Conservation (phyloP, 2,113 vertebrate species). For the Grantiella picta region DNA sequence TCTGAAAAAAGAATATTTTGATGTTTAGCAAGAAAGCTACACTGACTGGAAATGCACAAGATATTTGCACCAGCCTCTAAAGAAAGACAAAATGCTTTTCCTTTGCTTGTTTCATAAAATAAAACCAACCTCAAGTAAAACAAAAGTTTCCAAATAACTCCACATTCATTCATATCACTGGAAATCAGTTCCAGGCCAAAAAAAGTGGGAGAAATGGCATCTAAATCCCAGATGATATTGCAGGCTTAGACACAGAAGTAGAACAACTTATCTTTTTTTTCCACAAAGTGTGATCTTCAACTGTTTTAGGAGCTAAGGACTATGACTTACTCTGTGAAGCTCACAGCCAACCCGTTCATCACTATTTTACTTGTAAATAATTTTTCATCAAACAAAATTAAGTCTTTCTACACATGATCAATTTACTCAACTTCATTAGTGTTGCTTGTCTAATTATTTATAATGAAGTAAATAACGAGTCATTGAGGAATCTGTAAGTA, state of each 20-base stretch:
- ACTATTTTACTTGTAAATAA: not conserved
- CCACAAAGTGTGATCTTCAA: not conserved
- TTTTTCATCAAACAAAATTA: not conserved
- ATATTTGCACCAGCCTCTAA: not conserved
- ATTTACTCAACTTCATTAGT: not conserved
- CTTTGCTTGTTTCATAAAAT: not conserved
- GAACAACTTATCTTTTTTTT: not conserved
- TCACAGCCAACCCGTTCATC: not conserved
- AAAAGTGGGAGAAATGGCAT: not conserved
- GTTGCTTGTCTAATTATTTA: not conserved
- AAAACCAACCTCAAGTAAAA: not conserved
- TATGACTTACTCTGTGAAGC: not conserved
- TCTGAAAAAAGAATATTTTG: not conserved
- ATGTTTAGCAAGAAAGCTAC: not conserved
- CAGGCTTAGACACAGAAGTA: not conserved
- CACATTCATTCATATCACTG: not conserved
- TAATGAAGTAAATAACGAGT: not conserved
- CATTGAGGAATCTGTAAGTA: not conserved
- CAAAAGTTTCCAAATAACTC: not conserved
- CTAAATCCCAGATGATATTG: not conserved
- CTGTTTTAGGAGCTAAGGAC: not conserved
- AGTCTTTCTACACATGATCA: not conserved
- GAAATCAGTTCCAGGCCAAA: not conserved
- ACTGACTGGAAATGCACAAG: not conserved
- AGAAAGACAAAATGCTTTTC: not conserved